Conservation (phyloP, 2,888 invertebrate species). For the Thecocarcelia acutangulata region DNA sequence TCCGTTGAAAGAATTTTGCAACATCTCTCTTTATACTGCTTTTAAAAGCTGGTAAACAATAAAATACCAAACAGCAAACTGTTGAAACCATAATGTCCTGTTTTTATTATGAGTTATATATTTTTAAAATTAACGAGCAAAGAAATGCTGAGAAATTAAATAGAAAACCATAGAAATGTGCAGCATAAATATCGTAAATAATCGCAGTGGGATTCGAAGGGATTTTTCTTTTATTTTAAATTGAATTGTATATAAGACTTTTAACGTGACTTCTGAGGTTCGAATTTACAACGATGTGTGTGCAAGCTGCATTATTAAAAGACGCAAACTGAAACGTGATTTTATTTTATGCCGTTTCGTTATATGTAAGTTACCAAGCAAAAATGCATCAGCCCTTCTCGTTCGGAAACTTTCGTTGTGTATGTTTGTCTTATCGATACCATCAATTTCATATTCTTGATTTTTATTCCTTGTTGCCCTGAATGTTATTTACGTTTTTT, state of each 20-base stretch:
- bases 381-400: not conserved
- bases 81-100: slow-evolving; percentile 49
- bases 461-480: not conserved
- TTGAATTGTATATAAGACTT: slow-evolving; percentile 56
- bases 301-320: not conserved
- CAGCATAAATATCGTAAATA: slow-evolving; percentile 34
- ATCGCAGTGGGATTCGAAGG: not conserved
- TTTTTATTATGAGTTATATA: slow-evolving; percentile 1
- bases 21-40: not conserved
- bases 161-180: slow-evolving; percentile 54
- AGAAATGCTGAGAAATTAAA: slow-evolving; percentile 49
- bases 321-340: slow-evolving; percentile 9
- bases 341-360: slow-evolving; percentile 17
- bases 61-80: slow-evolving; percentile 21
- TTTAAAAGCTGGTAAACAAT: slow-evolving; percentile 3
- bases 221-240: slow-evolving; percentile 37
- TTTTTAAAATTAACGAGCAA: slow-evolving; percentile 11
- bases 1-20: not conserved
- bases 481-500: not conserved
- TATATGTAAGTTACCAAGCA: not conserved
- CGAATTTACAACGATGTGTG: not conserved
- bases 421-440: slow-evolving; percentile 8
- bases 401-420: too few species aligned
- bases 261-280: slow-evolving; percentile 40
- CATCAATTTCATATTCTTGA: slow-evolving; percentile 58